Percentiles rank a stretch among this genome's conserved stretches.
phyloP scores from a whole-genome alignment of 2,888 invertebrate genomes.

The Agrotis puta region DNA sequence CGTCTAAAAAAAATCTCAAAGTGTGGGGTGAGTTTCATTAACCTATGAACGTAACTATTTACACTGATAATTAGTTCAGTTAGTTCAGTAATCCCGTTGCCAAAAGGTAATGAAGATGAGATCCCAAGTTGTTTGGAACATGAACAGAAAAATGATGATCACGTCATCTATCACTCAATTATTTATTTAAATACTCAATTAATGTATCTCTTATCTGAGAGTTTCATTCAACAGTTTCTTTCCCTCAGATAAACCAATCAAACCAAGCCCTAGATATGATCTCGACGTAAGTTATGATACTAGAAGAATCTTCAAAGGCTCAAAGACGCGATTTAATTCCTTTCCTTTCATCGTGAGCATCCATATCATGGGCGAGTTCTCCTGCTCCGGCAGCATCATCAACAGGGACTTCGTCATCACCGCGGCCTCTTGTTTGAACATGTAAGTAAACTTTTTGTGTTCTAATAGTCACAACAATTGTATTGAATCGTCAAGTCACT shows the following conservation, averaged over 20 bases:
- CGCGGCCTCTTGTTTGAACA: constrained; percentile 75
- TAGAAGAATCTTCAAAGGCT: constrained; percentile 68
- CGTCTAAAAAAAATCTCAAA: constrained; percentile 44
- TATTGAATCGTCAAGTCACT: no score
- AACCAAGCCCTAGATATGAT: not conserved
- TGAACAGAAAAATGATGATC: no score
- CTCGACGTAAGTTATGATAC: constrained; percentile 16
- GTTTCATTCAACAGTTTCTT: no score
- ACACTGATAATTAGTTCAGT: no score
- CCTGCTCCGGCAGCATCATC: constrained; percentile 73
- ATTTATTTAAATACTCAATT: not conserved
- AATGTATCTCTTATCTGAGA: not conserved
- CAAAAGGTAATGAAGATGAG: no score
- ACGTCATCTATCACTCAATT: no score
- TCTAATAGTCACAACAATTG: no score
- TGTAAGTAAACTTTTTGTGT: constrained; percentile 61
- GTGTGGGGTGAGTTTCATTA: constrained; percentile 61
- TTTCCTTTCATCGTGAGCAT: constrained; percentile 75
- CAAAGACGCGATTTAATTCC: constrained; percentile 53
- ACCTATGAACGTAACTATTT: no score
- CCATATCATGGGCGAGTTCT: constrained; percentile 67
- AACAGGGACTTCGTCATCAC: constrained; percentile 72
- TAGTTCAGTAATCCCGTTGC: no score
- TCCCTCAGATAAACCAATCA: constrained; percentile 25
- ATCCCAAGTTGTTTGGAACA: no score